Conservation (phyloP, 2,797 vertebrate genomes). For the Tympanoctomys barrerae region DNA sequence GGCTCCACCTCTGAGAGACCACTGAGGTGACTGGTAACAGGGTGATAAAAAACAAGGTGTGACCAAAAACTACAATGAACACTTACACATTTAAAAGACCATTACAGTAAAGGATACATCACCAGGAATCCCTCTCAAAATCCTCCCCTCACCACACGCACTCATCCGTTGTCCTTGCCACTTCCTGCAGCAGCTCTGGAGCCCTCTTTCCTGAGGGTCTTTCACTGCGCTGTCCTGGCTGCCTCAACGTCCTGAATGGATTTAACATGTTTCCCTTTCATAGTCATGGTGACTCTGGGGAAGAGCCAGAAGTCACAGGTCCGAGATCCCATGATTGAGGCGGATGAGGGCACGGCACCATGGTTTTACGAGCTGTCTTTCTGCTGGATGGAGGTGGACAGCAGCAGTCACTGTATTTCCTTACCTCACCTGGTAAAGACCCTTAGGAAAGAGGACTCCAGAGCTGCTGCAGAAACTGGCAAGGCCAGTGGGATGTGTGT, state of each 20-base stretch:
- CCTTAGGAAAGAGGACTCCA: neutral
- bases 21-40: accelerated
- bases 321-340: neutral
- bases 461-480: neutral
- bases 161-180: neutral
- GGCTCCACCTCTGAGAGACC: neutral
- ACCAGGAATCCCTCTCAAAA: neutral
- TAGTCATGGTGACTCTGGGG: neutral
- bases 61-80: neutral
- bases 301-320: neutral
- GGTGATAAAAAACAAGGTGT: neutral
- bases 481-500: neutral
- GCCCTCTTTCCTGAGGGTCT: neutral
- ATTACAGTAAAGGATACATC: neutral
- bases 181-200: neutral
- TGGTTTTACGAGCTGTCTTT: neutral
- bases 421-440: neutral
- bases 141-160: neutral
- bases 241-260: neutral
- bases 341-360: neutral
- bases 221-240: neutral
- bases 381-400: neutral
- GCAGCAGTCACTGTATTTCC: neutral
- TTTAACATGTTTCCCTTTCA: neutral
- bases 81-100: neutral